phyloP scores from a whole-genome alignment of 2,113 vertebrate species.

The Tachycineta bicolor region DNA sequence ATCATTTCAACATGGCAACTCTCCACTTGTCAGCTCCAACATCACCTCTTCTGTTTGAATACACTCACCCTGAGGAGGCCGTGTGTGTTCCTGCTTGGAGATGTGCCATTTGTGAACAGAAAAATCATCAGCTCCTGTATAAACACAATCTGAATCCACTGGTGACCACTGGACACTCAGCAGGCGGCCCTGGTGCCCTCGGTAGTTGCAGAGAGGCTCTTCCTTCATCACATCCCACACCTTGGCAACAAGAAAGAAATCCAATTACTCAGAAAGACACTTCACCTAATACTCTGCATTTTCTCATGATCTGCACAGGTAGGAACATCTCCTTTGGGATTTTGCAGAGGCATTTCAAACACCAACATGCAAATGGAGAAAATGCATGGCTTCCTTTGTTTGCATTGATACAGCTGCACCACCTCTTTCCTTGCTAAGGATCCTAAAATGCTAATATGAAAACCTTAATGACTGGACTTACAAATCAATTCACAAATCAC shows the following conservation, averaged over 20 bases:
- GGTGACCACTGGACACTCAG: conserved; percentile 92
- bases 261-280: background rate
- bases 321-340: background rate
- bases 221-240: conserved; percentile 93
- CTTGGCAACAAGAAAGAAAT: conserved; percentile 66
- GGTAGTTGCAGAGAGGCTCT: conserved; percentile 88
- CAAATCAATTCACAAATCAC: background rate
- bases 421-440: background rate
- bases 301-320: background rate
- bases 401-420: background rate
- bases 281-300: background rate
- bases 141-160: conserved; percentile 86
- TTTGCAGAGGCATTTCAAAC: background rate
- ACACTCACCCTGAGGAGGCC: conserved; percentile 87
- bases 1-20: background rate
- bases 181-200: conserved; percentile 87
- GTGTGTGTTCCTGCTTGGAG: conserved; percentile 86
- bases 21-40: background rate
- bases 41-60: background rate
- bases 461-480: background rate
- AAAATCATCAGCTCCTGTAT: conserved; percentile 95
- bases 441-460: background rate
- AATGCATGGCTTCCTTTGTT: background rate
- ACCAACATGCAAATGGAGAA: background rate
- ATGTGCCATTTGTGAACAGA: conserved; percentile 89